A percentile compares a stretch with the other conserved stretches of the same genome.
phyloP scores from a whole-genome alignment of 2,888 invertebrate species.

The Ormyrus labotus region DNA sequence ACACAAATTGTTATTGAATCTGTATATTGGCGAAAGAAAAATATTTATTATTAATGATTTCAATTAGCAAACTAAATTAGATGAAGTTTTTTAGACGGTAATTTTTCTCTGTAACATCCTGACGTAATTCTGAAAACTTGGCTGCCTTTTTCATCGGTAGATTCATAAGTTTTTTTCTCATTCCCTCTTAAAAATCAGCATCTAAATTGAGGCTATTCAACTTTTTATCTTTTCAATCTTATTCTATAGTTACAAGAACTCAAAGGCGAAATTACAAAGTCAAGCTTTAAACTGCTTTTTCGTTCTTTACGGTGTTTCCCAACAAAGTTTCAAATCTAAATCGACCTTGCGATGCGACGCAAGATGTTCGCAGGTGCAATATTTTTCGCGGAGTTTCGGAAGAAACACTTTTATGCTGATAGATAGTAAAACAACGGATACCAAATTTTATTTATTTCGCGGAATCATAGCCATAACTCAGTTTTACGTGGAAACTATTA shows the following conservation, averaged over 20 bases:
- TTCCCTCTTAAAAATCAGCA: conserved; percentile 33
- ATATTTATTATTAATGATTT: too few relatives aligned
- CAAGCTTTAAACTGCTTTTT: conserved; percentile 27
- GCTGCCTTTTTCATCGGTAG: conserved; percentile 12
- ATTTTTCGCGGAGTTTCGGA: not conserved
- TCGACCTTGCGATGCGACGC: not conserved
- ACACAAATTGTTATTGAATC: too few relatives aligned
- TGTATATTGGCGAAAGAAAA: too few relatives aligned
- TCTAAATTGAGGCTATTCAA: conserved; percentile 33
- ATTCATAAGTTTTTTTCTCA: conserved; percentile 10
- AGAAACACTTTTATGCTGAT: too few relatives aligned
- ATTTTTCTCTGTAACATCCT: not conserved
- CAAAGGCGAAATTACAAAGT: conserved; percentile 34
- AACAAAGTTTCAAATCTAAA: conserved; percentile 7
- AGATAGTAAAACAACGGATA: too few relatives aligned
- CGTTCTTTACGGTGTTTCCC: conserved; percentile 5
- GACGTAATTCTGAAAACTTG: conserved; percentile 3
- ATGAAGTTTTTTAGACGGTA: too few relatives aligned
- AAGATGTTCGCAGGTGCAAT: not conserved
- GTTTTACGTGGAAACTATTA: too few relatives aligned
- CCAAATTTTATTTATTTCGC: too few relatives aligned
- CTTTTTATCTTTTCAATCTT: conserved; percentile 44
- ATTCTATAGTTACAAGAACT: conserved; percentile 16
- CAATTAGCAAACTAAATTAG: too few relatives aligned
- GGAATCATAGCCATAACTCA: too few relatives aligned